Conservation (phyloP, 2,888 invertebrate genomes). For the Drosophila leonis region DNA sequence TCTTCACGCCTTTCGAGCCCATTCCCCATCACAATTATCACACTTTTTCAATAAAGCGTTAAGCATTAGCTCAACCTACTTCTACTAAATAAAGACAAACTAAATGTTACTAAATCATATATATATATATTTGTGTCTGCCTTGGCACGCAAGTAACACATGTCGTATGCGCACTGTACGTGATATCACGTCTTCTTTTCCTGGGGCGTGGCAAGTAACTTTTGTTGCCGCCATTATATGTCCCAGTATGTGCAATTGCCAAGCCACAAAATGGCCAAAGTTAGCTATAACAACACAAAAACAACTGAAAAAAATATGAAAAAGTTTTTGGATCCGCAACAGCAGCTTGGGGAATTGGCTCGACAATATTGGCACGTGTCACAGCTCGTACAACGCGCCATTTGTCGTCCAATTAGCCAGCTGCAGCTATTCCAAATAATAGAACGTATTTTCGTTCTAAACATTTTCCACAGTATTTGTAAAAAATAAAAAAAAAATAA, state of each 20-base stretch:
- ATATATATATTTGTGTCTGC: background rate
- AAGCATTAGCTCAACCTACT: background rate
- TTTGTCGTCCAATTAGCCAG: constrained; percentile 48
- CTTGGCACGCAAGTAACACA: constrained; percentile 7
- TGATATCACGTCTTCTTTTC: constrained; percentile 30
- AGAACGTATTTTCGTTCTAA: constrained; percentile 21
- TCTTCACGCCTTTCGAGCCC: constrained; percentile 55
- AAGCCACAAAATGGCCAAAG: constrained; percentile 52
- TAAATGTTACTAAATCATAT: constrained; percentile 1
- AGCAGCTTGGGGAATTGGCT: constrained; percentile 27
- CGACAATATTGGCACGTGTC: constrained; percentile 46
- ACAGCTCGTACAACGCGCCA: constrained; percentile 29
- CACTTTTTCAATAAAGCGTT: constrained; percentile 50
- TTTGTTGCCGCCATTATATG: constrained; percentile 31
- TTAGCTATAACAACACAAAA: constrained; percentile 13
- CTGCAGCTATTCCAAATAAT: constrained; percentile 25
- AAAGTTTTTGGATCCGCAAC: constrained; percentile 13
- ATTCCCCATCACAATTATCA: constrained; percentile 40
- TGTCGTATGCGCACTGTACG: constrained; percentile 42
- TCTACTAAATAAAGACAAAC: constrained; percentile 2
- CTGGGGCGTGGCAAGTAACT: constrained; percentile 17
- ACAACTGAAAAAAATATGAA: constrained; percentile 3
- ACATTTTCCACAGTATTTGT: constrained; percentile 26
- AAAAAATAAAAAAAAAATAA: constrained; percentile 3
- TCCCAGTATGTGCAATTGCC: constrained; percentile 26